phyloP scores from a whole-genome alignment of 2,797 vertebrate genomes.

The Chelmon rostratus region DNA sequence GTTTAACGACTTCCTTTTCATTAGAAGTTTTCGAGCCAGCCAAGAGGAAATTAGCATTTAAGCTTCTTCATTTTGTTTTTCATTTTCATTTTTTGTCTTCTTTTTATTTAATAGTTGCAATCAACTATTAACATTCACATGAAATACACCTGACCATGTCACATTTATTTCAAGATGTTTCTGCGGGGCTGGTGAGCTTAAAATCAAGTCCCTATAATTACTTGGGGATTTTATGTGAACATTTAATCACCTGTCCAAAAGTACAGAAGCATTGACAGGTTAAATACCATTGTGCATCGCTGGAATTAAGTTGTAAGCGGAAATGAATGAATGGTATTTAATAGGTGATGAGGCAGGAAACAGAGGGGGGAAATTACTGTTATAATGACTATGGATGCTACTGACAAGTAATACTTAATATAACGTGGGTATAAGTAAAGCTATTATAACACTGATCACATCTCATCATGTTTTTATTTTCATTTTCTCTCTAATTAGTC shows the following conservation, averaged over 20 bases:
- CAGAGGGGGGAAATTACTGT: background rate
- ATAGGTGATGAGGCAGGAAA: background rate
- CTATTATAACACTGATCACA: background rate
- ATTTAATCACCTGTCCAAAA: background rate
- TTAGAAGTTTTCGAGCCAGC: background rate
- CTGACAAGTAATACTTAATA: background rate
- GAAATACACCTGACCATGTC: background rate
- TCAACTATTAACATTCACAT: background rate
- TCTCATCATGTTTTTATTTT: background rate
- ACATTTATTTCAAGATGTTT: background rate
- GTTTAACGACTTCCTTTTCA: background rate
- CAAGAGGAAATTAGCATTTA: background rate
- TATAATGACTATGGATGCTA: background rate
- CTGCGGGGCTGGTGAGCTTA: background rate
- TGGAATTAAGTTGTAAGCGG: background rate
- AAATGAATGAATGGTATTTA: constrained; percentile 1
- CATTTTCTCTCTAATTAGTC: background rate
- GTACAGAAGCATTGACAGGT: background rate
- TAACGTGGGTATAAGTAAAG: background rate
- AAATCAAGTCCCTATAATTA: background rate
- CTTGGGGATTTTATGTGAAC: background rate
- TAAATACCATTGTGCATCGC: constrained; percentile 8
- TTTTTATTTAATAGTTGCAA: no score
- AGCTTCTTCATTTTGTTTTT: background rate
- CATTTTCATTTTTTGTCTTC: background rate